Percentiles rank a stretch among this genome's conserved stretches.
These are phyloP conservation scores for Limnephilus auricula DNA, from an alignment of 2,888 invertebrate species.

Conservation along the genomic window DNA sequence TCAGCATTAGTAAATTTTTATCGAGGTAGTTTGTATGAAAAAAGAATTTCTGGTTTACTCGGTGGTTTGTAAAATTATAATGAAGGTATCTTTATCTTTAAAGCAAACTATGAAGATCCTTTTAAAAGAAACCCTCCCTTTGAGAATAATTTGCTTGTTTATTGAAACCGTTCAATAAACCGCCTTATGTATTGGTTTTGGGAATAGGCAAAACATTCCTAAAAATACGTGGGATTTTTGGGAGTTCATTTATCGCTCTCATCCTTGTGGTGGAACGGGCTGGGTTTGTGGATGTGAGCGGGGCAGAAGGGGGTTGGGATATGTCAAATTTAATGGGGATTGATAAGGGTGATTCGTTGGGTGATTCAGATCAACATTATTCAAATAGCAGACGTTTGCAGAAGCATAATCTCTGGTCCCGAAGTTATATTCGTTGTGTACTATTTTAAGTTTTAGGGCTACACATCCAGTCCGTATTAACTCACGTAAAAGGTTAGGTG, in stretches of 20 bases:
- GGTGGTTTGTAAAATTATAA: not conserved
- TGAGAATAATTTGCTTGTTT: not conserved
- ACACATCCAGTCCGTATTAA: not conserved
- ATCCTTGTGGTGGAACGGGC: not conserved
- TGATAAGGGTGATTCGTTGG: slow-evolving; percentile 55
- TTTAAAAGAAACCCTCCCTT: not conserved
- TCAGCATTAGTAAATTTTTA: no score
- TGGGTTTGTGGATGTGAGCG: not conserved
- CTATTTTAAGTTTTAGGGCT: slow-evolving; percentile 22
- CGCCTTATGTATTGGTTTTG: not conserved
- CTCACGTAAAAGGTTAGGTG: not conserved
- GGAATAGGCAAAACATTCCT: not conserved
- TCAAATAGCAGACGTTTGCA: slow-evolving; percentile 41
- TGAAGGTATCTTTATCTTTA: not conserved
- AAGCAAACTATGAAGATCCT: not conserved
- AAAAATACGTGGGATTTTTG: not conserved
- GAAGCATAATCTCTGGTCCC: slow-evolving; percentile 18
- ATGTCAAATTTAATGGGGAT: slow-evolving; percentile 51
- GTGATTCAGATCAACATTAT: slow-evolving; percentile 53
- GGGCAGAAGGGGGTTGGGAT: not conserved
- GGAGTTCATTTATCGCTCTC: not conserved
- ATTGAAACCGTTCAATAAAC: not conserved
- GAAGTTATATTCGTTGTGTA: not conserved
- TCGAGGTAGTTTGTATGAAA: no score
- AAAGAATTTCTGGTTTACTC: no score